A percentile compares a stretch with the other conserved stretches of the same genome.
Conservation (phyloP, 2,113 vertebrate genomes). For the Callospermophilus lateralis region DNA sequence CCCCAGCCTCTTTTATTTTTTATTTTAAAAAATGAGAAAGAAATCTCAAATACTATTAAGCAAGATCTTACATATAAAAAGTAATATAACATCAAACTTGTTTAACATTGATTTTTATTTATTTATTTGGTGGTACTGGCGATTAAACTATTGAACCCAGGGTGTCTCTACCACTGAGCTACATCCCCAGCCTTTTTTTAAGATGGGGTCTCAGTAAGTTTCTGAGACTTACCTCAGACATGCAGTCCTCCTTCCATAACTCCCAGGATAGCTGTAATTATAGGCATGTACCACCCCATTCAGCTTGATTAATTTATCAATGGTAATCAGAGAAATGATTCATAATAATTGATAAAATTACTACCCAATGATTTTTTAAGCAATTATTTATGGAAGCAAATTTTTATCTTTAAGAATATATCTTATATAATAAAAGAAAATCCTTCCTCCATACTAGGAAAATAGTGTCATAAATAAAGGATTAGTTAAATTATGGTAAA, state of each 20-base stretch:
- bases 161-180: not conserved
- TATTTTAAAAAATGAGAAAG: not conserved
- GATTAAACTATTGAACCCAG: not conserved
- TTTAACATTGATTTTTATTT: conserved; percentile 6
- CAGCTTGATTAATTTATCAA: not conserved
- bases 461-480: not conserved
- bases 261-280: too few relatives aligned
- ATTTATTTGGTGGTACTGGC: not conserved
- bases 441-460: not conserved
- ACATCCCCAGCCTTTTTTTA: not conserved
- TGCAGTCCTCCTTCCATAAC: too few relatives aligned
- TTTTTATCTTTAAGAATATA: not conserved
- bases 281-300: too few relatives aligned
- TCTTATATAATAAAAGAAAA: conserved; percentile 33
- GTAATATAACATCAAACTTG: not conserved
- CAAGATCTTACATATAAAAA: conserved; percentile 7
- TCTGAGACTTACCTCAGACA: too few relatives aligned
- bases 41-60: not conserved
- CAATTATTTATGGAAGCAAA: conserved; percentile 36
- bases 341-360: not conserved
- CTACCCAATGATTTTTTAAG: not conserved
- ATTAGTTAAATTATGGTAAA: conserved; percentile 45
- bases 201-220: too few relatives aligned
- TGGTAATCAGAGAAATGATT: conserved; percentile 16
- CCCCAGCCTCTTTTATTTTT: not conserved